phyloP scores from a whole-genome alignment of 2,113 vertebrate species.

The Eurystomus gularis region DNA sequence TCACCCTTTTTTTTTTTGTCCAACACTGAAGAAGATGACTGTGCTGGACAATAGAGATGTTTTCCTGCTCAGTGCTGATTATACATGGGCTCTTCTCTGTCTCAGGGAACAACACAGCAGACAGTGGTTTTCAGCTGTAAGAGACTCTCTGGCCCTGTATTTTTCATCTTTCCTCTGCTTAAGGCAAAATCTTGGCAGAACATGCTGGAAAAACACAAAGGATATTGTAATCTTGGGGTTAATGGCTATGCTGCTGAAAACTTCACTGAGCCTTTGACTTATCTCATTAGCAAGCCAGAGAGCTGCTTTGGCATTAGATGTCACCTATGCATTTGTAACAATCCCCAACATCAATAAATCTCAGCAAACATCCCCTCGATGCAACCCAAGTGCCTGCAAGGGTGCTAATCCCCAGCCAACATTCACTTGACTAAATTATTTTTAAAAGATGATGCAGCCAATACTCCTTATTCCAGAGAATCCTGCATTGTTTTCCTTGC shows the following conservation, averaged over 20 bases:
- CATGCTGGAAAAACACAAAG: slow-evolving; percentile 49
- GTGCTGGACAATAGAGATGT: background rate
- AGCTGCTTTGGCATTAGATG: slow-evolving; percentile 36
- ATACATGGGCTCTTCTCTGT: background rate
- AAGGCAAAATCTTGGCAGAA: slow-evolving; percentile 30
- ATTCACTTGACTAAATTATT: slow-evolving; percentile 57
- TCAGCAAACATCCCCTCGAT: slow-evolving; percentile 5
- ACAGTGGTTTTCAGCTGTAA: slow-evolving; percentile 3
- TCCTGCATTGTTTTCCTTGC: slow-evolving; percentile 68
- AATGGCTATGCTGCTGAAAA: slow-evolving; percentile 43
- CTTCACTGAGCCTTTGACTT: slow-evolving; percentile 43
- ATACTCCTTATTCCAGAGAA: slow-evolving; percentile 65
- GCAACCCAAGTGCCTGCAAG: background rate
- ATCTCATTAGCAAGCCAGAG: slow-evolving; percentile 38
- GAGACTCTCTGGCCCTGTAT: background rate
- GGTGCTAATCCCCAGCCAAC: slow-evolving; percentile 36
- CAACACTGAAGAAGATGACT: background rate
- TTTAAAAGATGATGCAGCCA: slow-evolving; percentile 66
- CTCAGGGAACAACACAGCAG: background rate
- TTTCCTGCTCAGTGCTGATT: background rate
- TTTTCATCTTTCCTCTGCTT: slow-evolving; percentile 46
- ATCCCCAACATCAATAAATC: slow-evolving; percentile 15
- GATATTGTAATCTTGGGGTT: slow-evolving; percentile 59
- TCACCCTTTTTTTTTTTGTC: background rate
- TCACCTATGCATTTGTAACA: slow-evolving; percentile 48